phyloP scores from a whole-genome alignment of 53 echinoderm and acorn worm genomes.

The Patiria pectinifera region DNA sequence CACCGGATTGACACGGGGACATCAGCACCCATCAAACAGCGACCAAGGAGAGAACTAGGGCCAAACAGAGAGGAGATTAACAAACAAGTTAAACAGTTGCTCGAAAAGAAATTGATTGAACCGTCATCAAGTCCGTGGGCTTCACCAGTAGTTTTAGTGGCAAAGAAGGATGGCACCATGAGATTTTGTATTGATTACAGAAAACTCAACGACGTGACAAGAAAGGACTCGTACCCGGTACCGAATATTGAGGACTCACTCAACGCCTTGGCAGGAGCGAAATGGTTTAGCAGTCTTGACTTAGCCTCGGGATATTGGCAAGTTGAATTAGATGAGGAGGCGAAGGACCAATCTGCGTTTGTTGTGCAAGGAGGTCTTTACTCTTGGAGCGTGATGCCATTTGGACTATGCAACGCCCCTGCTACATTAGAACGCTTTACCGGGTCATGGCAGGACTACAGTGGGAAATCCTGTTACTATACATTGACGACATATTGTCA shows the following conservation, averaged over 20 bases:
- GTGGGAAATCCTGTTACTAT: constrained; percentile 33
- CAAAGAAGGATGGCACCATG: constrained; percentile 39
- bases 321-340: too few relatives aligned
- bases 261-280: not conserved
- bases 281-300: not conserved
- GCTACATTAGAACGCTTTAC: too few relatives aligned
- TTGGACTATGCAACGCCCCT: too few relatives aligned
- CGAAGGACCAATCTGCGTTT: too few relatives aligned
- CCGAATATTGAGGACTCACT: constrained; percentile 25
- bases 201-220: constrained; percentile 6
- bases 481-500: constrained; percentile 27
- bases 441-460: constrained; percentile 32
- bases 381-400: too few relatives aligned
- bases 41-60: constrained; percentile 4
- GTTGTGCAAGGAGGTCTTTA: too few relatives aligned
- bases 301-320: too few relatives aligned
- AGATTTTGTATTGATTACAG: constrained; percentile 39
- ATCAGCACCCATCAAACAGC: constrained; percentile 36
- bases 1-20: too few relatives aligned
- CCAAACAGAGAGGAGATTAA: not conserved
- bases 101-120: not conserved
- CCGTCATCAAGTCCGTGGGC: constrained; percentile 49
- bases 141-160: constrained; percentile 40
- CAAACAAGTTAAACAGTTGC: constrained; percentile 11
- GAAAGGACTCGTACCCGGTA: constrained; percentile 24